Conservation (phyloP, 2,888 invertebrate species). For the Leptopilina myrica region DNA sequence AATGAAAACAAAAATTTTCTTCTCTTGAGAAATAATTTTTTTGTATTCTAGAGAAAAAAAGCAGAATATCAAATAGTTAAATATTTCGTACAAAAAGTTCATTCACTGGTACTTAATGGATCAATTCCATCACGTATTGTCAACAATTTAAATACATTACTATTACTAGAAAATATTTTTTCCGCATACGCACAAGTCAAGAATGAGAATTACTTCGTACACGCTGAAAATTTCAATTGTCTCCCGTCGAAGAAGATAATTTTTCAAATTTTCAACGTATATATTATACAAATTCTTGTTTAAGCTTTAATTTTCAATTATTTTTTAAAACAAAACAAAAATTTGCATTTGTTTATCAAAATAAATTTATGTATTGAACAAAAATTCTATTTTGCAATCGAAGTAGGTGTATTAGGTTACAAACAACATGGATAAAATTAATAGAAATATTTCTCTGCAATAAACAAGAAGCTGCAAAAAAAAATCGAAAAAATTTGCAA, state of each 20-base stretch:
- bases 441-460: no score
- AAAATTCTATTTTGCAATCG: no score
- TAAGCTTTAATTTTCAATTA: no score
- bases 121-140: conserved; percentile 32
- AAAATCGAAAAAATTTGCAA: no score
- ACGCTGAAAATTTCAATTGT: not conserved
- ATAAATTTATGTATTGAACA: no score
- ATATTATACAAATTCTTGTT: not conserved
- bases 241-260: not conserved
- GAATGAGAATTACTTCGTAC: conserved; percentile 23
- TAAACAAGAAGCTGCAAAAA: no score
- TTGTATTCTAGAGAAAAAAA: not conserved
- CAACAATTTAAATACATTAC: conserved; percentile 23
- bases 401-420: no score
- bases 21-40: not conserved
- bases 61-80: not conserved
- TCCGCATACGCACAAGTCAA: conserved; percentile 24
- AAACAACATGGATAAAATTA: no score
- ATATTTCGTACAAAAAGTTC: conserved; percentile 1
- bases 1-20: not conserved
- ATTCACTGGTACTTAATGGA: conserved; percentile 15
- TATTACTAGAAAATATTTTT: conserved; percentile 23
- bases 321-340: no score
- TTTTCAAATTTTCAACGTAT: not conserved
- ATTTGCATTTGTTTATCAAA: no score